Conservation (phyloP, 2,113 vertebrate genomes). For the Plecotus auritus region DNA sequence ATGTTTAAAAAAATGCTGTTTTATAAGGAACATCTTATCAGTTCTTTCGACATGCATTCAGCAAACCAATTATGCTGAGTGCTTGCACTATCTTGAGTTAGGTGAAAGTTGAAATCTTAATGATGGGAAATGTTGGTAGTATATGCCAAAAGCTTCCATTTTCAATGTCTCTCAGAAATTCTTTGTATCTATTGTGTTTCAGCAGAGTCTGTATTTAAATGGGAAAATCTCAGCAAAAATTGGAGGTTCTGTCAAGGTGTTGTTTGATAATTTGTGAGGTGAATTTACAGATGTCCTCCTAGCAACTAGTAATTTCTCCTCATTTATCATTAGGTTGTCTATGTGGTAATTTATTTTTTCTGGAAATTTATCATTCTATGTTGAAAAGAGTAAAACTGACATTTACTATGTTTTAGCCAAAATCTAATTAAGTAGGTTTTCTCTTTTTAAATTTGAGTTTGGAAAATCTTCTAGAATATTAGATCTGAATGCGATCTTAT, state of each 20-base stretch:
- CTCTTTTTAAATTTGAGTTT: constrained; percentile 8
- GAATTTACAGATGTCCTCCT: not conserved
- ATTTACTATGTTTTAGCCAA: not conserved
- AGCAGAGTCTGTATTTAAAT: constrained; percentile 2
- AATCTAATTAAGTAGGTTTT: constrained; percentile 9
- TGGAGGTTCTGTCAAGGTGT: not conserved
- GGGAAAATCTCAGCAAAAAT: not conserved
- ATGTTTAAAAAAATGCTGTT: not conserved
- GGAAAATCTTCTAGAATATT: not conserved
- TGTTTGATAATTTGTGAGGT: constrained; percentile 2
- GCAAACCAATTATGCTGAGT: not conserved
- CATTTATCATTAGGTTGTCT: not conserved
- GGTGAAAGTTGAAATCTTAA: not conserved
- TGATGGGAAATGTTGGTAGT: not conserved
- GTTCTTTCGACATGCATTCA: not conserved
- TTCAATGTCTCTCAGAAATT: constrained; percentile 13
- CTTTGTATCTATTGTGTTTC: not conserved
- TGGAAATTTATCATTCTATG: not conserved
- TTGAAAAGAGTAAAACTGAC: not conserved
- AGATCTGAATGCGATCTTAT: not conserved
- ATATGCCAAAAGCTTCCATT: not conserved
- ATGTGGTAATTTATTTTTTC: constrained; percentile 14
- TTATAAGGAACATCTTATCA: not conserved
- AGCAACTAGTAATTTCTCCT: not conserved
- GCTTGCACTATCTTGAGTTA: not conserved